Percentiles rank a stretch among this genome's conserved stretches.
phyloP scores from a whole-genome alignment of 64 coral and sea anemone species.

The Montipora cactus region DNA sequence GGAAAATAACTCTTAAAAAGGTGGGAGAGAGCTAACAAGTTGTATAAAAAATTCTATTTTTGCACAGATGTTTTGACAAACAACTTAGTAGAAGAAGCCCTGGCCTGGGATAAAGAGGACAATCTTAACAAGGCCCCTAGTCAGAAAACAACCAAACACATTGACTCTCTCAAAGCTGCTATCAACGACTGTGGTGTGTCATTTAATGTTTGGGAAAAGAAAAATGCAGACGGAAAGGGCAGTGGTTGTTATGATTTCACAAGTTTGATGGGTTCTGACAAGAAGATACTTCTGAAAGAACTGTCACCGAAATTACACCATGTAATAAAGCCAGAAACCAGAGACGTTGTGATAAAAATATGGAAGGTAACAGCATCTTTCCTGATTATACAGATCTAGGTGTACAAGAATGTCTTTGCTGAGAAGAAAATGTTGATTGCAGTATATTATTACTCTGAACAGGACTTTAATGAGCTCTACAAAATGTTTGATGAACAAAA shows the following conservation, averaged over 20 bases:
- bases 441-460: neutral
- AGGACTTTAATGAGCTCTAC: too few relatives aligned
- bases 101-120: slow-evolving; percentile 9
- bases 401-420: too few relatives aligned
- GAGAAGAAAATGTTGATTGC: neutral
- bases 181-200: slow-evolving; percentile 17
- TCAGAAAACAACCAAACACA: slow-evolving; percentile 10
- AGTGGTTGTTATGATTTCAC: slow-evolving; percentile 15
- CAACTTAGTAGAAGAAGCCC: slow-evolving; percentile 36
- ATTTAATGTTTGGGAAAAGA: neutral
- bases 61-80: slow-evolving; percentile 52
- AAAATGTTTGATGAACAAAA: too few relatives aligned
- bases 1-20: neutral
- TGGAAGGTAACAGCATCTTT: neutral
- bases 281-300: neutral
- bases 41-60: neutral
- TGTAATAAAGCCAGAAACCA: neutral
- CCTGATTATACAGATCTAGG: neutral
- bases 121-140: slow-evolving; percentile 42
- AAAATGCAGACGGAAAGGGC: neutral
- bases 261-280: neutral
- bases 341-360: neutral
- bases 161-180: neutral
- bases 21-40: neutral
- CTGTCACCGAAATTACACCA: neutral